Conservation (phyloP, 2,113 vertebrate species). For the Vidua macroura region DNA sequence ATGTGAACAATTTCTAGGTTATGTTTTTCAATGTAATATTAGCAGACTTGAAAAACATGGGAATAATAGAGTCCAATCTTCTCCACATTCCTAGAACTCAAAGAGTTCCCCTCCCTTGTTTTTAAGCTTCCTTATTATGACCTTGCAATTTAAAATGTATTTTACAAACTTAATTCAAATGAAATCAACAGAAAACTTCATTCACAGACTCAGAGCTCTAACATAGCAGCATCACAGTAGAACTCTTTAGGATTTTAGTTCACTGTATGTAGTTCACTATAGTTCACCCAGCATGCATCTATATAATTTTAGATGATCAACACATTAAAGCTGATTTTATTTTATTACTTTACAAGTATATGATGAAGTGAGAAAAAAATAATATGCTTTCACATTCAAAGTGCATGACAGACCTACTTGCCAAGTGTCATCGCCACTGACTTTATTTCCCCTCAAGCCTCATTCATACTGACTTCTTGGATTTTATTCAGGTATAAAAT, state of each 20-base stretch:
- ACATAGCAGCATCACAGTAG: background rate
- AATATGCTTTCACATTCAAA: background rate
- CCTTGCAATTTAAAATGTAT: background rate
- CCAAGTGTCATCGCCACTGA: background rate
- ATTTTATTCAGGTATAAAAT: constrained; percentile 61
- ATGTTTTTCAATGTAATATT: background rate
- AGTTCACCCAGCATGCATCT: background rate
- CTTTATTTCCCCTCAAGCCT: background rate
- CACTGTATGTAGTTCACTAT: background rate
- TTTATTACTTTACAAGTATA: background rate
- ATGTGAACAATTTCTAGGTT: background rate
- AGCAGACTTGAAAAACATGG: background rate
- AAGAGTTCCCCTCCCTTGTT: background rate
- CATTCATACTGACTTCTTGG: constrained; percentile 1
- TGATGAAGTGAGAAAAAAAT: background rate
- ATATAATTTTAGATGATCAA: background rate
- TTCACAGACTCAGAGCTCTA: background rate
- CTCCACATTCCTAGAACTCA: background rate
- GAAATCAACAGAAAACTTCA: background rate
- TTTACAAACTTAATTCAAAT: background rate
- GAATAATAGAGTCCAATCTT: background rate
- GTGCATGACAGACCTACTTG: background rate
- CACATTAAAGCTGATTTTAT: background rate
- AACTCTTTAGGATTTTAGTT: background rate
- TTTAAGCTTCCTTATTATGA: background rate